A percentile compares a stretch with the other conserved stretches of the same genome.
phyloP scores from a whole-genome alignment of 2,888 invertebrate species.

The Oscheius sp. region DNA sequence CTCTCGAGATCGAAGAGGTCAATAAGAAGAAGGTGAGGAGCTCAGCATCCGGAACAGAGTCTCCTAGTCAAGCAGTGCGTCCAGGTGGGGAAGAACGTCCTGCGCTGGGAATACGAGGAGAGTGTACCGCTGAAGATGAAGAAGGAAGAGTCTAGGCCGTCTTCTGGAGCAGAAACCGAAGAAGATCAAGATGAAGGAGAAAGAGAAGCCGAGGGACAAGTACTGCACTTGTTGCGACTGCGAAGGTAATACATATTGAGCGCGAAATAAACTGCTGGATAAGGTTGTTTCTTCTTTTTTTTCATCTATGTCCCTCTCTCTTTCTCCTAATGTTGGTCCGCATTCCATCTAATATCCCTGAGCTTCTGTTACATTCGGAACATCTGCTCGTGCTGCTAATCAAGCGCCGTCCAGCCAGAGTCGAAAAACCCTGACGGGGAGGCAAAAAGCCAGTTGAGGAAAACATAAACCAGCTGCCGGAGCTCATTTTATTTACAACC shows the following conservation, averaged over 20 bases:
- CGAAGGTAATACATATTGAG: not conserved
- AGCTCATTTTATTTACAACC: too few species aligned
- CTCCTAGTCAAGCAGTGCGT: constrained; percentile 20
- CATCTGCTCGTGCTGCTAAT: constrained; percentile 21
- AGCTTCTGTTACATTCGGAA: constrained; percentile 25
- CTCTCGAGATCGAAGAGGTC: not conserved
- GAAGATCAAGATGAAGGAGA: not conserved
- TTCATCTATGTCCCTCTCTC: not conserved
- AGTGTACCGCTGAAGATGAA: not conserved
- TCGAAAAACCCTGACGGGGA: not conserved
- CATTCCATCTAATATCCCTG: not conserved
- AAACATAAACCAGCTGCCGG: constrained; percentile 4
- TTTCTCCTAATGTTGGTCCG: not conserved
- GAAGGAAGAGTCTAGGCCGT: not conserved
- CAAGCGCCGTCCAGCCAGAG: constrained; percentile 9
- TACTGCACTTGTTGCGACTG: constrained; percentile 21
- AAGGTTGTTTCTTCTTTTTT: not conserved
- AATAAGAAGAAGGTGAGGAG: not conserved
- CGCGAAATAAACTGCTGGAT: not conserved
- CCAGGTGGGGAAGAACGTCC: constrained; percentile 16
- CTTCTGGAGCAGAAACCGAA: constrained; percentile 19
- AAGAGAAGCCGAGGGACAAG: not conserved
- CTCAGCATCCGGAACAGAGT: constrained; percentile 15
- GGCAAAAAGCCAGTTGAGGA: not conserved
- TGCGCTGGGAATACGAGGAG: constrained; percentile 31